Base-by-base conservation (phyloP, 2,113 vertebrate genomes). In the Tonatia bakeri region DNA sequence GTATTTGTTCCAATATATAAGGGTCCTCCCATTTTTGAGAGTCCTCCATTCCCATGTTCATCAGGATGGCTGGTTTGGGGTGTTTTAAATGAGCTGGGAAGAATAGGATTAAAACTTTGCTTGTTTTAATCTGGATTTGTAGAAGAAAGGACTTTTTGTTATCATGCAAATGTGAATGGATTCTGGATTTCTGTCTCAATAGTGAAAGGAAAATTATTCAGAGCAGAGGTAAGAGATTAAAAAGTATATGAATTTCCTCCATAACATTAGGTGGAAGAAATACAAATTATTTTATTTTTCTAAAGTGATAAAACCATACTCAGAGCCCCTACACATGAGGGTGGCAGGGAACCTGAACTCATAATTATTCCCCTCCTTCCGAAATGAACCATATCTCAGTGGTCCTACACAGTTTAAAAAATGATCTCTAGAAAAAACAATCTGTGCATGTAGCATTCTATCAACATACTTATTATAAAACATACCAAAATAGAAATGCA, bases 41-140 rank as follows among this genome's bases (percentile, higher is more conserved):
- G 40, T 69, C 4, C 19, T 1, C 1, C n/a, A n/a, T 85, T 12
- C 1, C 2, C 45, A 17, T 45, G 7, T 54, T 93, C 28, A 70
- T 61, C 8, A 40, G 54, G 5, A 64, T 90, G 75, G 6, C 50
- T 59, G 0, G 7, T 64, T 94, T 69, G 19, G n/a, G 20, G 11
- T 69, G 16, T 94, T 95, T 95, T 76, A 84, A 94, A 85, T 54
- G 17, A 94, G 5, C 28, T 75, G 45, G 12, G 15, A 91, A 87
- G 43, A 90, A 28, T 0, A 82, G 64, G 56, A 82, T 80, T 79
- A 89, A 54, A 86, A 31, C 19, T 50, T 84, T 80, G 26, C 20
- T 86, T 19, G 15, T 13, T 36, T 90, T 91, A 31, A 81, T 84
- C 14, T 81, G 33, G 33, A 75, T 77, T 96, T 26, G 70, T 65